Evolutionary conservation across 2,797 vertebrate species (phyloP).

Genomic region (Caiman crocodilus): DNA sequence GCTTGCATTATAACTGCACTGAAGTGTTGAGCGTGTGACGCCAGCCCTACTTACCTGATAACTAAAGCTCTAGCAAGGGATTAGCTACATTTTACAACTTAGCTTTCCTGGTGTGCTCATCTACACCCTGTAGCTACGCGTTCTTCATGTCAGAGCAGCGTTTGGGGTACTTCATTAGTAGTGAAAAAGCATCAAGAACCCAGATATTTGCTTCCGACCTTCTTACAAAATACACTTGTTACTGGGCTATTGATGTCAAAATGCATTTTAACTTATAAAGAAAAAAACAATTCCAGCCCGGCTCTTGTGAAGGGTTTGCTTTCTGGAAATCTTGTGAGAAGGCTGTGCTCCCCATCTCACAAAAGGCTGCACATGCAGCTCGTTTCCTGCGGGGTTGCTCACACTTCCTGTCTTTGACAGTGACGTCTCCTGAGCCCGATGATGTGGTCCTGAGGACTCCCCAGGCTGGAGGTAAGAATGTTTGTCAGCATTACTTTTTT

Average conservation of each 20-base stretch:
- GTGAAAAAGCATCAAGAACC: neutral
- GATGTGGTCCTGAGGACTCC: neutral
- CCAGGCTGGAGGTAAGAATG: slow-evolving; percentile 39
- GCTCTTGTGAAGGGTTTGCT: rapidly evolving
- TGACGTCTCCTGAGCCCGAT: neutral
- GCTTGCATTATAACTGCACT: no score
- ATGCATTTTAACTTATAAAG: neutral
- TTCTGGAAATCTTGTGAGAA: neutral
- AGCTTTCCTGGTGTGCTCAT: neutral
- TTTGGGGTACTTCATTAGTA: neutral
- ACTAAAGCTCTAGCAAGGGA: no score
- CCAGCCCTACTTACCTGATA: no score
- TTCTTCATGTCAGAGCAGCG: neutral
- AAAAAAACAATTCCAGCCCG: neutral
- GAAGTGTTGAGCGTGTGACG: no score
- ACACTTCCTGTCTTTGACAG: slow-evolving; percentile 37
- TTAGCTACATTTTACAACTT: no score
- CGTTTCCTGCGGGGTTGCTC: neutral
- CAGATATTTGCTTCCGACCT: neutral
- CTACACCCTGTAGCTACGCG: neutral
- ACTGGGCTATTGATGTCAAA: no score
- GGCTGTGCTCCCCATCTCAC: neutral
- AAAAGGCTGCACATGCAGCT: neutral
- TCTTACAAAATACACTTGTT: no score
- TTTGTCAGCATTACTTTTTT: neutral